Evolutionary conservation across 2,888 invertebrate species (phyloP).

Genomic region (Drosophila neoperkinsi): DNA sequence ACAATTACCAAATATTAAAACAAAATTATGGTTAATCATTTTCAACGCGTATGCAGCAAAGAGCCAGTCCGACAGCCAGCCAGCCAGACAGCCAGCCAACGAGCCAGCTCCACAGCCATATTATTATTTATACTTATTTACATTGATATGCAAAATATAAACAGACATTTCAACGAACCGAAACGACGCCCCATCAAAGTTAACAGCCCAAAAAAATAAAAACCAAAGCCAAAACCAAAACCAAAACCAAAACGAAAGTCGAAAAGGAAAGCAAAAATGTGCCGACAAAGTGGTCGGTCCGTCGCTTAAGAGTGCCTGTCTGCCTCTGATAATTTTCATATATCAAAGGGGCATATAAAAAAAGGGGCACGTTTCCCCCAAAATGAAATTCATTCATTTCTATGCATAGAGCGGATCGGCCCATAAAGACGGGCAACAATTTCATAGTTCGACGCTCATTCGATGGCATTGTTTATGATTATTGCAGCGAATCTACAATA

Average conservation of each 20-base stretch:
- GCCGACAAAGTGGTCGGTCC: conserved; percentile 69
- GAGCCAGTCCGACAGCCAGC: background rate
- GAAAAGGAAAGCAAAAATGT: conserved; percentile 65
- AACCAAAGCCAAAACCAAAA: conserved; percentile 13
- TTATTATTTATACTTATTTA: conserved; percentile 46
- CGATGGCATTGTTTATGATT: conserved; percentile 72
- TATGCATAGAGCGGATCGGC: conserved; percentile 57
- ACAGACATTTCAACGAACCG: conserved; percentile 50
- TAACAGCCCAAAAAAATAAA: conserved; percentile 43
- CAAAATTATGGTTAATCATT: conserved; percentile 76
- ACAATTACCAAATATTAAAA: conserved; percentile 81
- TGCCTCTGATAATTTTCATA: conserved; percentile 69
- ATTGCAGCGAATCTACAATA: conserved; percentile 58
- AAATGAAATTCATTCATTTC: conserved; percentile 68
- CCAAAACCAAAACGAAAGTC: conserved; percentile 51
- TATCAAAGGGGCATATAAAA: conserved; percentile 71
- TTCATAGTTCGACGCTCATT: conserved; percentile 64
- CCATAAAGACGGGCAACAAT: conserved; percentile 75
- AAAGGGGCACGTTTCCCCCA: conserved; percentile 65
- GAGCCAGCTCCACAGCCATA: background rate
- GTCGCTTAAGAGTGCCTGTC: conserved; percentile 26
- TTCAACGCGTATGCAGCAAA: conserved; percentile 48
- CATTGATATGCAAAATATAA: conserved; percentile 72
- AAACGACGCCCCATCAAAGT: conserved; percentile 50
- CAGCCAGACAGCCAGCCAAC: background rate